A percentile compares a stretch with the other conserved stretches of the same genome.
Evolutionary conservation across 2,113 vertebrate genomes (phyloP).

Genomic region (Erinaceus europaeus): DNA sequence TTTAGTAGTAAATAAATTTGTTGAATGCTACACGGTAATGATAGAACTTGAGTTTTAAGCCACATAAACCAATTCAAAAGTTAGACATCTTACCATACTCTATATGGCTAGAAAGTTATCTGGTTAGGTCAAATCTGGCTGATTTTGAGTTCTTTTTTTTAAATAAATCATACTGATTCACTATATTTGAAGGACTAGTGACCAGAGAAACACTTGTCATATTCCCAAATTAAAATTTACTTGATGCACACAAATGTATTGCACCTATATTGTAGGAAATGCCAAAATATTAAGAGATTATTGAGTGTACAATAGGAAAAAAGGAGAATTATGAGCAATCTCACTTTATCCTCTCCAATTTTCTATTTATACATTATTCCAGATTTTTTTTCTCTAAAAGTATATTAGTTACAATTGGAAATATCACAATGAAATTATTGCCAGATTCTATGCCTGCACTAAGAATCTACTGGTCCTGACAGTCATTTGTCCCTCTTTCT

Average conservation of each 20-base stretch:
- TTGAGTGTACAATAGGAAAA: background rate
- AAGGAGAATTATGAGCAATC: background rate
- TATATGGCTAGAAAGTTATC: background rate
- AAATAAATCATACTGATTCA: background rate
- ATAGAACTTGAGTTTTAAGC: background rate
- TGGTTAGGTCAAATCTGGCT: background rate
- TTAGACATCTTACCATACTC: background rate
- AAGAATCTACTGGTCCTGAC: too few relatives aligned
- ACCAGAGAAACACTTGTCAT: background rate
- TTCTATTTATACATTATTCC: background rate
- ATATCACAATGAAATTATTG: background rate
- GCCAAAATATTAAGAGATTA: background rate
- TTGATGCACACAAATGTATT: background rate
- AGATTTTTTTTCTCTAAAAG: background rate
- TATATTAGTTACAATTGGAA: background rate
- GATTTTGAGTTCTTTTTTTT: slow-evolving; percentile 5
- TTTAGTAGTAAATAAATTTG: background rate
- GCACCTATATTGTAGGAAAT: background rate
- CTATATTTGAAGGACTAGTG: background rate
- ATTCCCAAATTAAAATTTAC: background rate
- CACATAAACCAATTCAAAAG: background rate
- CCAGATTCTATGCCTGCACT: too few relatives aligned
- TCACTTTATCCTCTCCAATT: background rate
- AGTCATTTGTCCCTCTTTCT: too few relatives aligned
- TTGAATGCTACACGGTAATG: background rate